Conservation (phyloP, 2,888 invertebrate species). For the Rhagophthalmus giganteus region DNA sequence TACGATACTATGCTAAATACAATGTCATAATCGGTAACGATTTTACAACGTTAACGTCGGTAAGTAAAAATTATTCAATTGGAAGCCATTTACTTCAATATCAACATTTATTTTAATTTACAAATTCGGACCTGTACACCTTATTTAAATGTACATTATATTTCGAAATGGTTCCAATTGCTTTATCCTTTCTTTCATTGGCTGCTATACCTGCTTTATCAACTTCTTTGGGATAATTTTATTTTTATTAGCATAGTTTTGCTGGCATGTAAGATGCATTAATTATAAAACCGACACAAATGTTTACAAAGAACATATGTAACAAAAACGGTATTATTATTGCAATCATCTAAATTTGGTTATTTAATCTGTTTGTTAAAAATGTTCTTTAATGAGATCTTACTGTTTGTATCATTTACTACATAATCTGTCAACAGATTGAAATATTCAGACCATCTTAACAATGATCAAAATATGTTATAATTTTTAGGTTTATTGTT, state of each 20-base stretch:
- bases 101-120: constrained; percentile 72
- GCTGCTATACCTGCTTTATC: constrained; percentile 82
- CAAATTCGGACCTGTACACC: constrained; percentile 79
- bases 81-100: constrained; percentile 70
- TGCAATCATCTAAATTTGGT: too few species aligned
- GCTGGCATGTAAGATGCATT: too few species aligned
- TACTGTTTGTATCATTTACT: too few species aligned
- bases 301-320: too few species aligned
- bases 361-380: too few species aligned
- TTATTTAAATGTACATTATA: constrained; percentile 91
- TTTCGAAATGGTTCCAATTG: constrained; percentile 93
- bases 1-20: constrained; percentile 65
- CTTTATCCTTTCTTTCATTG: constrained; percentile 88
- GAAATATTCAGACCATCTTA: too few species aligned
- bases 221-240: constrained; percentile 68
- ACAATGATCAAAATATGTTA: too few species aligned
- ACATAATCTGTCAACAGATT: too few species aligned
- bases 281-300: too few species aligned
- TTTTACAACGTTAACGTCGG: constrained; percentile 41
- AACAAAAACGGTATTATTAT: too few species aligned
- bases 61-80: constrained; percentile 52
- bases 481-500: too few species aligned
- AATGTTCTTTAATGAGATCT: too few species aligned
- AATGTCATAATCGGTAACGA: constrained; percentile 52
- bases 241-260: constrained; percentile 1